These are phyloP conservation scores for Gerris buenoi DNA, from an alignment of 1,140 invertebrate genomes.

Conservation along the genomic window DNA sequence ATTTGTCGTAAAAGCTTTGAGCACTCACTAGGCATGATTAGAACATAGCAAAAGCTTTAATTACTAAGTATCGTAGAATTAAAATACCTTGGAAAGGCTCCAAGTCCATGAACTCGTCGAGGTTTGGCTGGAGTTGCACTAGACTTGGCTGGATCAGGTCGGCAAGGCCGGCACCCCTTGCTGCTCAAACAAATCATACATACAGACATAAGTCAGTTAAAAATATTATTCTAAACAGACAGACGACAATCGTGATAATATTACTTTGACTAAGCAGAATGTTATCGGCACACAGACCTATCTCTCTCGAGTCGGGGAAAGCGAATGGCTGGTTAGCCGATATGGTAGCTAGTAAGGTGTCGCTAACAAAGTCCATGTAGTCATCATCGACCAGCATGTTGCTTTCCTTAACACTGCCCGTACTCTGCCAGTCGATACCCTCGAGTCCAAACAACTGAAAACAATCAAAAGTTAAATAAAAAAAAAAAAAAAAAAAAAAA, in stretches of 20 bases:
- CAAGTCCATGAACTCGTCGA: conserved; percentile 90
- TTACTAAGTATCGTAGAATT: too few relatives aligned
- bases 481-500: too few relatives aligned
- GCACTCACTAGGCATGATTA: too few relatives aligned
- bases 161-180: conserved; percentile 49
- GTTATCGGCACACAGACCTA: conserved; percentile 52
- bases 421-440: not conserved
- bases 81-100: conserved; percentile 68
- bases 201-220: too few relatives aligned
- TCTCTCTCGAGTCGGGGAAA: conserved; percentile 92
- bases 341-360: conserved; percentile 77
- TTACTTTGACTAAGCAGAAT: too few relatives aligned
- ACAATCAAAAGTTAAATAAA: too few relatives aligned
- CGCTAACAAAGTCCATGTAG: conserved; percentile 77
- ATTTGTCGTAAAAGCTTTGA: too few relatives aligned
- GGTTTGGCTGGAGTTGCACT: conserved; percentile 85
- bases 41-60: too few relatives aligned
- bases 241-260: too few relatives aligned
- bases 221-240: too few relatives aligned
- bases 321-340: conserved; percentile 77
- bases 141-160: conserved; percentile 97
- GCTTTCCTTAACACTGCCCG: not conserved
- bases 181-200: too few relatives aligned
- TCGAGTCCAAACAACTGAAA: conserved; percentile 3
- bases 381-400: conserved; percentile 28